A percentile compares a stretch with the other conserved stretches of the same genome.
phyloP scores from a whole-genome alignment of 2,888 invertebrate species.

The Mylabris sibirica region DNA sequence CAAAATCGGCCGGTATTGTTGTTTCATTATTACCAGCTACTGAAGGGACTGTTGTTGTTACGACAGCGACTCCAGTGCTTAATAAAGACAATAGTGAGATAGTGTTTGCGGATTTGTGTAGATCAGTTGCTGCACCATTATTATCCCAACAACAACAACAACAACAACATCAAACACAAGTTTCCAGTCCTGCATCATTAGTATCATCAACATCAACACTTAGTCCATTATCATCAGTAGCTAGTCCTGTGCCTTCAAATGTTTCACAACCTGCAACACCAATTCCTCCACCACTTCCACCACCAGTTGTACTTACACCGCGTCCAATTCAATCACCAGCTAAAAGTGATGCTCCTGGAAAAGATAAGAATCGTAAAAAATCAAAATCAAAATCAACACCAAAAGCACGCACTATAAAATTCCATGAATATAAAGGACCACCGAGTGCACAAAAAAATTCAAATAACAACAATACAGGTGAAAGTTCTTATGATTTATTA shows the following conservation, averaged over 20 bases:
- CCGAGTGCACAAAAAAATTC: conserved; percentile 81
- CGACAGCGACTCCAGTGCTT: conserved; percentile 51
- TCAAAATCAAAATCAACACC: conserved; percentile 81
- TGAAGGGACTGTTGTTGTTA: conserved; percentile 58
- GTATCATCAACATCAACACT: conserved; percentile 73
- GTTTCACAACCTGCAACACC: conserved; percentile 63
- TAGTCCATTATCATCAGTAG: conserved; percentile 72
- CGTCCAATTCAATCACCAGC: conserved; percentile 60
- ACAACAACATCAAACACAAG: conserved; percentile 37
- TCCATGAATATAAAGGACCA: conserved; percentile 96
- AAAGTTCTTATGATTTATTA: conserved; percentile 89
- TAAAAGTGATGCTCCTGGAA: conserved; percentile 69
- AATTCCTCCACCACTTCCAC: conserved; percentile 66
- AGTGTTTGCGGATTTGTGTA: conserved; percentile 69
- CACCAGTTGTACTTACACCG: conserved; percentile 63
- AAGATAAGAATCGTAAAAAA: conserved; percentile 83
- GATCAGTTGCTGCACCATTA: conserved; percentile 65
- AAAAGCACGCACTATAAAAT: conserved; percentile 90
- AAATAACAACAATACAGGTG: conserved; percentile 65
- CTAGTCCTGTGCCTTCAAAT: conserved; percentile 64
- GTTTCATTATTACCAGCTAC: conserved; percentile 72
- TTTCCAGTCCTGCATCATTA: conserved; percentile 59
- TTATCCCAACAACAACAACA: conserved; percentile 54
- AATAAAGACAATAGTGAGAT: conserved; percentile 57
- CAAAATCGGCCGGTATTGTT: conserved; percentile 73